Conservation (phyloP, 37 sponge, comb jelly and placozoan species). For the Cliona cf. orientalis region DNA sequence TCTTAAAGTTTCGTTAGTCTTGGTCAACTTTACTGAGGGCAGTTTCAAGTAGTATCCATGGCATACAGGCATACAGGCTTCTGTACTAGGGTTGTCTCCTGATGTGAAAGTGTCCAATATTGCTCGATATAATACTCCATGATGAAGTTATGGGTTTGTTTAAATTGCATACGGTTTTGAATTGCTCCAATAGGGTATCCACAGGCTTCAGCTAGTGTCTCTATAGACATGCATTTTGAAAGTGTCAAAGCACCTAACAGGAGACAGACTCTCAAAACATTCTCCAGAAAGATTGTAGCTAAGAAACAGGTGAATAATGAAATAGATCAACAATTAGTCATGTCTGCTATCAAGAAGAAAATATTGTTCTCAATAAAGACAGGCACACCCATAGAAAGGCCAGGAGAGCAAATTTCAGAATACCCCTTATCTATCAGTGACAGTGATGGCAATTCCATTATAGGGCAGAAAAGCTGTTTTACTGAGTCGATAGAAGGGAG, state of each 20-base stretch:
- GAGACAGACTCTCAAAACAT: conserved; percentile 13
- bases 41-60: too few relatives aligned
- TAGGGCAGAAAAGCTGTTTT: conserved; percentile 9
- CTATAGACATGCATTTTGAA: too few relatives aligned
- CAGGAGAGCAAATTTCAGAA: conserved; percentile 5
- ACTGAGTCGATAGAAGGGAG: conserved; percentile 2
- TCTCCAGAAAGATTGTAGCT: background rate
- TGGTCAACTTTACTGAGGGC: too few relatives aligned
- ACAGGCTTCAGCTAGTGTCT: too few relatives aligned
- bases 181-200: too few relatives aligned
- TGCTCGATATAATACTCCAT: too few relatives aligned
- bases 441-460: background rate
- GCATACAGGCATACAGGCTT: too few relatives aligned
- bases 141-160: too few relatives aligned
- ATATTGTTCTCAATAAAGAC: background rate
- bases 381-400: conserved; percentile 3
- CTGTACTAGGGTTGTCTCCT: too few relatives aligned
- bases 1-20: too few relatives aligned
- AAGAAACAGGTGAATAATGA: conserved; percentile 9
- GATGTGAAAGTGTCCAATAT: too few relatives aligned
- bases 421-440: conserved; percentile 15
- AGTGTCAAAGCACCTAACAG: conserved; percentile 20
- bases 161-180: too few relatives aligned
- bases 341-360: conserved; percentile 28
- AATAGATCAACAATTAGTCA: conserved; percentile 9